phyloP scores from a whole-genome alignment of 1,140 invertebrate species.

The Lasioglossum albipes region DNA sequence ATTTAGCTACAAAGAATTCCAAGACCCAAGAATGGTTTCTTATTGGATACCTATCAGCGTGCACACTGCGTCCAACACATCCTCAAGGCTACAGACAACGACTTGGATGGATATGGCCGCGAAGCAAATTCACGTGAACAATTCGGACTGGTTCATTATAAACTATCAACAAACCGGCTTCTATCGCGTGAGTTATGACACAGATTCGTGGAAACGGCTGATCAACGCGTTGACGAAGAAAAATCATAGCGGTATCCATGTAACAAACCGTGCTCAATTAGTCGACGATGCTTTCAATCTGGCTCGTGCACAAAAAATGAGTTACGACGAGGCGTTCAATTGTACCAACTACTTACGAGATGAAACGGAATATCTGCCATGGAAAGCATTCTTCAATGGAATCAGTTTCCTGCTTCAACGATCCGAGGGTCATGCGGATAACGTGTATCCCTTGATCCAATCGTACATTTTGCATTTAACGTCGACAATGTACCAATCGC shows the following conservation, averaged over 20 bases:
- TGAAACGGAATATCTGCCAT: constrained; percentile 79
- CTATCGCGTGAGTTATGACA: constrained; percentile 85
- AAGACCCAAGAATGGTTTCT: background rate
- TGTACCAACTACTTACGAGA: constrained; percentile 82
- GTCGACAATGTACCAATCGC: constrained; percentile 65
- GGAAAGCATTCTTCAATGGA: constrained; percentile 71
- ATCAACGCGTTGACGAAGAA: constrained; percentile 76
- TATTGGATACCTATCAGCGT: constrained; percentile 69
- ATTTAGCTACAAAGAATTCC: background rate
- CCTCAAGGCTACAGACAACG: constrained; percentile 39
- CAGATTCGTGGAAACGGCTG: constrained; percentile 29
- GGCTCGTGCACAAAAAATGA: constrained; percentile 73
- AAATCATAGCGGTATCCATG: constrained; percentile 78
- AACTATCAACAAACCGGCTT: constrained; percentile 84
- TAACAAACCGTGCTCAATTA: constrained; percentile 83
- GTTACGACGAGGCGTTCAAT: constrained; percentile 68
- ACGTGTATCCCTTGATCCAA: background rate
- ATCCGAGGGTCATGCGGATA: constrained; percentile 30
- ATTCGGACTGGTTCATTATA: constrained; percentile 80
- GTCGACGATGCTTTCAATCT: constrained; percentile 80
- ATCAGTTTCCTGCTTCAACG: constrained; percentile 59
- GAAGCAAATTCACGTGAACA: constrained; percentile 54
- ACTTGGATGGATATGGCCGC: constrained; percentile 71
- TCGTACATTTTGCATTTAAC: constrained; percentile 53
- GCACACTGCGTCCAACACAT: constrained; percentile 17